Percentiles rank a stretch among this genome's conserved stretches.
These are phyloP conservation scores for Hyppa rectilinea DNA, from an alignment of 2,888 invertebrate species.

Conservation along the genomic window DNA sequence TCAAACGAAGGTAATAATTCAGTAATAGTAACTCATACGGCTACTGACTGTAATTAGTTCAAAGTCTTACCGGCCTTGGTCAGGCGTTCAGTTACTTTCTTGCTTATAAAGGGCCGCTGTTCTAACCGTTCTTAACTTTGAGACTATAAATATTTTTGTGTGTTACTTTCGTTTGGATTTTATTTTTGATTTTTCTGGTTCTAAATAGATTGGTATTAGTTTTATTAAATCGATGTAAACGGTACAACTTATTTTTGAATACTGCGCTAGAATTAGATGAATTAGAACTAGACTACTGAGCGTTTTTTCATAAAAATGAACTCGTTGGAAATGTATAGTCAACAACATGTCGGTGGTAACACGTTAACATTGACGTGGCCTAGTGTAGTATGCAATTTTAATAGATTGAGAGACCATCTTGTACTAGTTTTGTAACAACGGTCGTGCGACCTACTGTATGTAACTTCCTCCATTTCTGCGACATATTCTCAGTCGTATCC, in stretches of 20 bases:
- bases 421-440: neutral
- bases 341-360: too few relatives aligned
- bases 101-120: conserved; percentile 29
- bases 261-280: too few relatives aligned
- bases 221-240: neutral
- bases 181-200: neutral
- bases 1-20: conserved; percentile 12
- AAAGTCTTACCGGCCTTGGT: conserved; percentile 63
- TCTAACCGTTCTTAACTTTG: conserved; percentile 20
- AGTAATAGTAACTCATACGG: conserved; percentile 25
- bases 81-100: conserved; percentile 62
- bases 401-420: too few relatives aligned
- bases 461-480: neutral
- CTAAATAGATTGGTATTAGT: neutral
- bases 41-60: conserved; percentile 54
- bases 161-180: neutral
- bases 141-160: conserved; percentile 10
- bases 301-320: too few relatives aligned
- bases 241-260: neutral
- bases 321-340: too few relatives aligned
- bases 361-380: neutral
- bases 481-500: neutral
- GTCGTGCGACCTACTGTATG: neutral
- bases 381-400: too few relatives aligned
- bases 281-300: too few relatives aligned